Conservation (phyloP, 2,113 vertebrate genomes). For the Himantopus leucocephalus region DNA sequence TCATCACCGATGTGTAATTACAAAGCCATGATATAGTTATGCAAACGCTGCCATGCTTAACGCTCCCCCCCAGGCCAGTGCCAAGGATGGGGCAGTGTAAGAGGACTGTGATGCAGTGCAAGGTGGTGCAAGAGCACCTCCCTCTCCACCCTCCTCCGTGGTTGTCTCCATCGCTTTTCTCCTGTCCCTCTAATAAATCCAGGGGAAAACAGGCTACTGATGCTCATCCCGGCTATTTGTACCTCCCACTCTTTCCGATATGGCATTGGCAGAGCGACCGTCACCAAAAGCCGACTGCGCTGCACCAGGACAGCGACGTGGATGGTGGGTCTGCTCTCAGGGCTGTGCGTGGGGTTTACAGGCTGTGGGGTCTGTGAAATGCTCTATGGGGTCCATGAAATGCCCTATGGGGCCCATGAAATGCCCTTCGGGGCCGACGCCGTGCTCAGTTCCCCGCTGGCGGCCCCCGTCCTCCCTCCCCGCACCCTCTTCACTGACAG, state of each 20-base stretch:
- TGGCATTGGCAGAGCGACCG: fast-evolving
- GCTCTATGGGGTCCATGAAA: neutral
- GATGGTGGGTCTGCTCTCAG: neutral
- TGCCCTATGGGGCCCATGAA: neutral
- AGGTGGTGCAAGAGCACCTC: neutral
- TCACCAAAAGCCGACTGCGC: neutral
- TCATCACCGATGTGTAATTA: neutral
- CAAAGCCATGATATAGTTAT: neutral
- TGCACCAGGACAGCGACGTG: fast-evolving
- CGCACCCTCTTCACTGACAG: neutral
- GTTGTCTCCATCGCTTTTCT: neutral
- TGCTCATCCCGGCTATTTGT: neutral
- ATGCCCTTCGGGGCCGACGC: neutral
- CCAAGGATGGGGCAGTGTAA: neutral
- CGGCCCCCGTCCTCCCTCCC: neutral
- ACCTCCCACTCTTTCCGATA: neutral
- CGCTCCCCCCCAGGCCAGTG: neutral
- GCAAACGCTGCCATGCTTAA: neutral
- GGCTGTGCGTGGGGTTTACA: neutral
- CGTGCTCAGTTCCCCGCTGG: fast-evolving
- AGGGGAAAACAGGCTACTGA: neutral
- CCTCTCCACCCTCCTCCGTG: neutral
- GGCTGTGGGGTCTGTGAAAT: neutral
- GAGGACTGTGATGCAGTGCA: neutral
- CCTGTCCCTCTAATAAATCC: neutral